Base-by-base conservation (phyloP, 2,888 invertebrate species). In the Cerceris rybyensis region DNA sequence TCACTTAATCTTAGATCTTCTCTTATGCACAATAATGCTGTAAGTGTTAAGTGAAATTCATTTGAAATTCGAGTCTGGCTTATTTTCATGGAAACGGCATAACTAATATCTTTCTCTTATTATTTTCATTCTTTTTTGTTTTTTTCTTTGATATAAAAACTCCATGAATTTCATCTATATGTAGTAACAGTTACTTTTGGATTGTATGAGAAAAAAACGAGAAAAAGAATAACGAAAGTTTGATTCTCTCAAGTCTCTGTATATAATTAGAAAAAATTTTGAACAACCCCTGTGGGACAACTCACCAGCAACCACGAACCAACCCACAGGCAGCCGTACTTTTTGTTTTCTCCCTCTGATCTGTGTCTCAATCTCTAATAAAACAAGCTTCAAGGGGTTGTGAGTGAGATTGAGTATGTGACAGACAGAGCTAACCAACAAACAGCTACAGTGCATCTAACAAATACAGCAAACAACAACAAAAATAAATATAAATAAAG, bases 391-490 rank as follows among this genome's bases (percentile, higher is more conserved):
- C 90, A 89, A 87, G 91, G 28, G 88, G 88, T 89, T 90, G 87
- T 85, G 90, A 89, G 90, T 86, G 92, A 92, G 92, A 90, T 87
- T 88, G 90, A 91, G 90, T 90, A 89, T 90, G 89, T 90, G 91
- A 92, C 91, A 92, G 91, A 92, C 88, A 91, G 91, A 92, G 90
- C 90, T 92, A 92, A 91, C 90, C 92, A 91, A 92, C 90, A 92
- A 90, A 92, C 92, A 92, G 92, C 92, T 92, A 92, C 92, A 92
- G 92, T 92, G 92, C 92, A 92, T 92, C 92, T 92, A 92, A 91
- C 90, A 92, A 92, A 91, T 92, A 91, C 90, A 92, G 91, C 92
- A 92, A 92, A 92, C 89, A 92, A 91, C 89, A 91, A 92, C 88
- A 91, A 90, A 90, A 91, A 91, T 89, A 91, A 91, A 90, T 90